Base-by-base conservation (phyloP, 1,140 invertebrate species). In the Penaeus chinensis region DNA sequence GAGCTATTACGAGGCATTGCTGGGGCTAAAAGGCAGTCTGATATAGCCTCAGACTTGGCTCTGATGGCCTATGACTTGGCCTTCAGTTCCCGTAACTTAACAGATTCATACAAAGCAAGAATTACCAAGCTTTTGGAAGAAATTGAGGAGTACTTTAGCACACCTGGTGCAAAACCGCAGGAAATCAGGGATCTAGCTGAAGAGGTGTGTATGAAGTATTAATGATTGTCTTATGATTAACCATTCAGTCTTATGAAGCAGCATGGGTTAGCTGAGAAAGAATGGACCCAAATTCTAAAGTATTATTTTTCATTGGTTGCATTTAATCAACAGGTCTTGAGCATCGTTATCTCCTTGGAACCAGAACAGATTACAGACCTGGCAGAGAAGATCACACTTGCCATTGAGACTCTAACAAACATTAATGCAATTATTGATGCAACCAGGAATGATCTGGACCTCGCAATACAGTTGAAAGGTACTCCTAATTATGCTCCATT, bases 341-440 rank as follows among this genome's bases (percentile, higher is more conserved):
- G 92, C 19, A 94, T 94, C 91, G 93, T 93, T 60, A 96, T 96
- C 18, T 94, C 95, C 16, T 91, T 96, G 69, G 94, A 95, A 91
- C 97, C 97, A 7, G 95, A 97, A 84, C 95, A 98, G 93, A 98
- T 99, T 85, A 95, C 94, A 76, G 93, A 95, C 42, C 91, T 99
- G 69, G 97, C 97, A 4, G 93, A 95, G 65, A 93, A 96, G 90
- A 99, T 99, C 82, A 96, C 97, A 91, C 93, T 95, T 24, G 97
- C 97, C 13, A 96, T 99, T 11, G 94, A 95, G 5, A 96, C 96
- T 16, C 92, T 99, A 10, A 97, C 96, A 60, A 95, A 99, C 91
- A 98, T 98, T 85, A 97, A 99, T 91, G 94, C 94, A 87, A 99
- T 99, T 90, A 95, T 99, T 65, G 93, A 94, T 37, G 97, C 96